Percentiles rank a stretch among this genome's conserved stretches.
Conservation (phyloP, 2,113 vertebrate genomes). For the Fulmarus glacialis region DNA sequence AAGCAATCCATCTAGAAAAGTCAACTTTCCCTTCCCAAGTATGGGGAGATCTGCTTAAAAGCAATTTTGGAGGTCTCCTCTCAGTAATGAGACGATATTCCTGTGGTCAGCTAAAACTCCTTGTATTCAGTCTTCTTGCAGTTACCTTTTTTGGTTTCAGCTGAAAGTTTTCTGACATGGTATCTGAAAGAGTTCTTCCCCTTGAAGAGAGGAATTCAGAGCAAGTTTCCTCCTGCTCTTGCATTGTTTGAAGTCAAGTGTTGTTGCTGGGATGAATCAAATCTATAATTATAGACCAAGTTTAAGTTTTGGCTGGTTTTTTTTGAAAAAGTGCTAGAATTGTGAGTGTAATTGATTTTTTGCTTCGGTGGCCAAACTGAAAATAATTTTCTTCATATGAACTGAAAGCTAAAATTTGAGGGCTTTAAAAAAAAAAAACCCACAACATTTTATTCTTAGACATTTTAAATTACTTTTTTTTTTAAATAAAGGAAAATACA, state of each 20-base stretch:
- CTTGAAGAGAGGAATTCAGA: slow-evolving; percentile 62
- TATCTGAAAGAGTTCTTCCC: slow-evolving; percentile 18
- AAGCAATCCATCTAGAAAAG: neutral
- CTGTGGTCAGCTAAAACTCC: neutral
- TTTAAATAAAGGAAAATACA: neutral
- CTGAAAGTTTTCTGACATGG: neutral
- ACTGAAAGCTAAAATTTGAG: neutral
- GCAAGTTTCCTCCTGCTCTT: slow-evolving; percentile 65
- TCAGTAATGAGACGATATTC: neutral
- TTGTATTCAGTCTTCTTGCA: neutral
- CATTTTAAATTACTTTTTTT: neutral
- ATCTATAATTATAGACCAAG: slow-evolving; percentile 53
- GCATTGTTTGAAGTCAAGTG: slow-evolving; percentile 57
- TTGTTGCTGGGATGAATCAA: slow-evolving; percentile 49
- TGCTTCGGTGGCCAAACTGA: slow-evolving; percentile 16
- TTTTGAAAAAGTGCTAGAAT: slow-evolving; percentile 30
- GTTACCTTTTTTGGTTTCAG: neutral
- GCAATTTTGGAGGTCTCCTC: neutral
- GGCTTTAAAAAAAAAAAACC: neutral
- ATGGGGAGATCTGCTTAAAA: neutral
- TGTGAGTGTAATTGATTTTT: slow-evolving; percentile 21
- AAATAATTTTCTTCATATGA: neutral
- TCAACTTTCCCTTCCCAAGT: neutral
- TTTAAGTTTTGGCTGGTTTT: slow-evolving; percentile 13
- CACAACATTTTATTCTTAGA: neutral